Evolutionary conservation across 2,888 invertebrate species (phyloP).

Genomic region (Uloborus plumipes): DNA sequence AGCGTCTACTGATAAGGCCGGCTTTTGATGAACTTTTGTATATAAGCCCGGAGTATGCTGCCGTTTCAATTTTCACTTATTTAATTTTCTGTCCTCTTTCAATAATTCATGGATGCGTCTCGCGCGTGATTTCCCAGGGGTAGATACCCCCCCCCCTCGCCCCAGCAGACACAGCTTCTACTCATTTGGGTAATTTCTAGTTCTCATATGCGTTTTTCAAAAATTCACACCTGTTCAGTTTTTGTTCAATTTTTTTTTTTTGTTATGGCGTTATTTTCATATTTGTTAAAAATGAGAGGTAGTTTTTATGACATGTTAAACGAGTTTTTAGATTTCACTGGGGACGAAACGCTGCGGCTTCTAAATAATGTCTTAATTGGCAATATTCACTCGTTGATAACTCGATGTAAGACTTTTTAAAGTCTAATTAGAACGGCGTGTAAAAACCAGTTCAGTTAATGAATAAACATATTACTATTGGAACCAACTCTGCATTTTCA

Average conservation of each 20-base stretch:
- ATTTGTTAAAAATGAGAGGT: conserved; percentile 9
- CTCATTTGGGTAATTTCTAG: conserved; percentile 48
- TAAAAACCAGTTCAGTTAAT: no score
- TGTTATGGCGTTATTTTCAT: background rate
- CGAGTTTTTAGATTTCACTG: no score
- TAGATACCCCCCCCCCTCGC: background rate
- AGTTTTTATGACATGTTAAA: no score
- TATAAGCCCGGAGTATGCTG: conserved; percentile 17
- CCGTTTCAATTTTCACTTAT: conserved; percentile 57
- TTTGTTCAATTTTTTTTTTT: no score
- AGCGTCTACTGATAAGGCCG: conserved; percentile 13
- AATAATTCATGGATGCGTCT: conserved; percentile 47
- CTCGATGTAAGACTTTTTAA: no score
- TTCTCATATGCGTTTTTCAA: conserved; percentile 4
- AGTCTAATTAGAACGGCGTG: no score
- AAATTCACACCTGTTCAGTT: conserved; percentile 13
- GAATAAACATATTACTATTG: no score
- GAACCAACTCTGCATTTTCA: no score
- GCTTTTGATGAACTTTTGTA: conserved; percentile 42
- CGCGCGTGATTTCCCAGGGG: conserved; percentile 46
- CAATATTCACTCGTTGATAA: no score
- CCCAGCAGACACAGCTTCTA: conserved; percentile 13
- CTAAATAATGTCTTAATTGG: no score
- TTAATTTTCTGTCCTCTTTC: conserved; percentile 52
- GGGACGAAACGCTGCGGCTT: no score